Conservation (phyloP, 2,888 invertebrate species). For the Caenorhabditis zanzibari region DNA sequence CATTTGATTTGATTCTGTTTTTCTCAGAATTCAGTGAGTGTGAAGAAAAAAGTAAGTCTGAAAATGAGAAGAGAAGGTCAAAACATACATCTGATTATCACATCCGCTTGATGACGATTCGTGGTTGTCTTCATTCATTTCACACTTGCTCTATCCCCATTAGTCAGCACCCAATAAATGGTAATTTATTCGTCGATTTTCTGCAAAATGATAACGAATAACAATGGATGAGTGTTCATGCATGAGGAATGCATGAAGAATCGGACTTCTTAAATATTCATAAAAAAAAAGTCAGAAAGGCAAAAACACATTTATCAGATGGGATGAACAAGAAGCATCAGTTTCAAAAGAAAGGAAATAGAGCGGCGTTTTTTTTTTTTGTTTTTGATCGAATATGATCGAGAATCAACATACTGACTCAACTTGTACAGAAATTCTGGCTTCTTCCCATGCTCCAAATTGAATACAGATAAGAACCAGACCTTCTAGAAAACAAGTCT, state of each 20-base stretch:
- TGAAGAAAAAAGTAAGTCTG: background rate
- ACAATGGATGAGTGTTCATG: slow-evolving; percentile 12
- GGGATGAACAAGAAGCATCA: background rate
- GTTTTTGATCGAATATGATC: too few relatives aligned
- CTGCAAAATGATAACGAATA: slow-evolving; percentile 26
- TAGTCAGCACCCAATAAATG: slow-evolving; percentile 37
- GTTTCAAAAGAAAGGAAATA: too few relatives aligned
- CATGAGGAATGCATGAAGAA: slow-evolving; percentile 22
- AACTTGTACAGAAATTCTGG: background rate
- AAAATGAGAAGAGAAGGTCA: background rate
- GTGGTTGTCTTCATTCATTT: slow-evolving; percentile 62
- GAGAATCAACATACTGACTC: background rate
- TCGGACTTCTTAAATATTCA: slow-evolving; percentile 53
- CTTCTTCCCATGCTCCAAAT: too few relatives aligned
- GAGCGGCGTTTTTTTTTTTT: too few relatives aligned
- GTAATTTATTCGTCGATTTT: slow-evolving; percentile 46
- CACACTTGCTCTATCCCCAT: slow-evolving; percentile 26
- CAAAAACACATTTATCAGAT: slow-evolving; percentile 43
- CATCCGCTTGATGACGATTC: slow-evolving; percentile 67
- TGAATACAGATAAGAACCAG: background rate
- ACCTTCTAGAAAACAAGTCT: too few relatives aligned
- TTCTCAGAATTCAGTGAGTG: slow-evolving; percentile 10
- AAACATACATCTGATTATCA: slow-evolving; percentile 65
- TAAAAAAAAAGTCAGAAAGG: slow-evolving; percentile 32
- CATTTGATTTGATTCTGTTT: slow-evolving; percentile 43